A percentile compares a stretch with the other conserved stretches of the same genome.
Evolutionary conservation across 2,113 vertebrate species (phyloP).

Genomic region (Lutjanus erythropterus): DNA sequence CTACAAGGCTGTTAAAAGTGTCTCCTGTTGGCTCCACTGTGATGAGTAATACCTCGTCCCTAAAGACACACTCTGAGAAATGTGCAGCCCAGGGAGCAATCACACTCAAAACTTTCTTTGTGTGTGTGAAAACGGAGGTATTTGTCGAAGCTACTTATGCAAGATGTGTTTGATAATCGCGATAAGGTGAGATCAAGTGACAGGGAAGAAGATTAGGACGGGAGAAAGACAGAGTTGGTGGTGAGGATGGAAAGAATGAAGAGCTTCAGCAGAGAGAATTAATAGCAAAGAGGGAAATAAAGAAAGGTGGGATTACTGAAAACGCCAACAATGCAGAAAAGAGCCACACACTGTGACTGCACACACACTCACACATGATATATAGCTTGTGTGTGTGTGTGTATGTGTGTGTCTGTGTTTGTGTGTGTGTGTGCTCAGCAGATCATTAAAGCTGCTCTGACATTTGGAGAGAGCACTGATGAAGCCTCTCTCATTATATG

Average conservation of each 20-base stretch:
- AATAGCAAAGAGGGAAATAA: conserved; percentile 45
- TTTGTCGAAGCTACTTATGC: neutral
- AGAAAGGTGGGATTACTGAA: conserved; percentile 58
- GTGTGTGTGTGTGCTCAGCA: conserved; percentile 18
- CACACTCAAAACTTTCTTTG: conserved; percentile 41
- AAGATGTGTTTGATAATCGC: conserved; percentile 30
- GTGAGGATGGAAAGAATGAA: conserved; percentile 35
- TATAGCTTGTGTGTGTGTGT: conserved; percentile 20
- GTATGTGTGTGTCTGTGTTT: conserved; percentile 18
- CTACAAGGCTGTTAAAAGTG: conserved; percentile 55
- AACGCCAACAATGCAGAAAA: conserved; percentile 63
- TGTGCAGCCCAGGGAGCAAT: neutral
- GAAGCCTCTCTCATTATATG: conserved; percentile 79
- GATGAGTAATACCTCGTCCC: conserved; percentile 62
- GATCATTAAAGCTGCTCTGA: conserved; percentile 81
- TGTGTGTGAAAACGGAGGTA: neutral
- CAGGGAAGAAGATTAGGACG: neutral
- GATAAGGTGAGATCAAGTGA: neutral
- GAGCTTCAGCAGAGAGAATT: conserved; percentile 37
- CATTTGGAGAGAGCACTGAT: conserved; percentile 80
- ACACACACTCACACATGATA: conserved; percentile 21
- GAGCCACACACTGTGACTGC: conserved; percentile 37
- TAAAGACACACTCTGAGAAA: conserved; percentile 35
- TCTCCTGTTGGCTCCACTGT: conserved; percentile 51
- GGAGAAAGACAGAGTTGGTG: conserved; percentile 15